These are phyloP conservation scores for Drosophila fuyamai DNA, from an alignment of 1,140 invertebrate species.

Conservation along the genomic window DNA sequence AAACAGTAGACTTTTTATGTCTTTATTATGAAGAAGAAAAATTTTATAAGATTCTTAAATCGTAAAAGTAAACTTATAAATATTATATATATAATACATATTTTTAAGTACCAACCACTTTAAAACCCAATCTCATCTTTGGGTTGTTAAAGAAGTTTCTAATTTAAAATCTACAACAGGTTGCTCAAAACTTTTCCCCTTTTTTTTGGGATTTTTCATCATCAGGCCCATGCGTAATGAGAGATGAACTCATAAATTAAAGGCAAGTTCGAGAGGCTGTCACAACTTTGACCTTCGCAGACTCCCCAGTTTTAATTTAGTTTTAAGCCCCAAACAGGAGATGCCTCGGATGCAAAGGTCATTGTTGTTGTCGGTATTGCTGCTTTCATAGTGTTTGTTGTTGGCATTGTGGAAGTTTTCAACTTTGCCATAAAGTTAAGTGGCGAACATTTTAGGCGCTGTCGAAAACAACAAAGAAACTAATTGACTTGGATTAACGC, in stretches of 20 bases:
- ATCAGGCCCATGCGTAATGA: slow-evolving; percentile 24
- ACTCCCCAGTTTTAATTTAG: slow-evolving; percentile 52
- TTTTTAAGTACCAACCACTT: background rate
- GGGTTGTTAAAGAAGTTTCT: background rate
- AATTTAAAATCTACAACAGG: slow-evolving; percentile 8
- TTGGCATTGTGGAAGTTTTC: slow-evolving; percentile 56
- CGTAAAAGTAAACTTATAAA: background rate
- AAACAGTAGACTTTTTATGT: too few species aligned
- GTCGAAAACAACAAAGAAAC: slow-evolving; percentile 76
- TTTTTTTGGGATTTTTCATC: slow-evolving; percentile 1
- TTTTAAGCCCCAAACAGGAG: slow-evolving; percentile 45
- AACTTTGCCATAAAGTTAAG: slow-evolving; percentile 79
- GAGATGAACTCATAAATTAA: slow-evolving; percentile 48
- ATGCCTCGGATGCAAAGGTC: slow-evolving; percentile 41
- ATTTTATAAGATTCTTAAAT: too few species aligned
- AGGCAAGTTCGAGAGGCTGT: slow-evolving; percentile 43
- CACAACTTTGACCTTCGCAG: slow-evolving; percentile 53
- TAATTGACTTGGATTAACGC: slow-evolving; percentile 82
- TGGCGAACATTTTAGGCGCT: slow-evolving; percentile 58
- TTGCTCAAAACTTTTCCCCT: slow-evolving; percentile 1
- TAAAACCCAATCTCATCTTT: background rate
- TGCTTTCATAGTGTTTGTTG: slow-evolving; percentile 34
- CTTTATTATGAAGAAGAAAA: too few species aligned
- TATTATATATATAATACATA: background rate
- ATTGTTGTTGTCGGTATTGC: slow-evolving; percentile 35